Conservation (phyloP, 2,888 invertebrate genomes). For the Dryadula phaetusa region DNA sequence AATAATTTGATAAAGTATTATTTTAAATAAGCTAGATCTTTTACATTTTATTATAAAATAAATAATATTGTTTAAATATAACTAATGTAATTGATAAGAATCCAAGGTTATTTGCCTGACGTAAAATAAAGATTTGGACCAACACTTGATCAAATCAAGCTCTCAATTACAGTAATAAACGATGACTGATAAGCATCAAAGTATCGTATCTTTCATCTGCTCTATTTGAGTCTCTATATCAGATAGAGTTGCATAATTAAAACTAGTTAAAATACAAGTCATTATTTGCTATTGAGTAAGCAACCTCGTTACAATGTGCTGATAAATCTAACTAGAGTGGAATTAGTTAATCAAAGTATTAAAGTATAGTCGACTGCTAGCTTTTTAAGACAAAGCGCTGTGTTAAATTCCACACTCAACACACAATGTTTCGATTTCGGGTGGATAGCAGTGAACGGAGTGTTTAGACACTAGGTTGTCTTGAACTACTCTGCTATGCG, state of each 20-base stretch:
- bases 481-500: too few relatives aligned
- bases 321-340: conserved; percentile 17
- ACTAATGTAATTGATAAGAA: conserved; percentile 51
- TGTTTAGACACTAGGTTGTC: too few relatives aligned
- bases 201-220: conserved; percentile 62
- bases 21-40: too few relatives aligned
- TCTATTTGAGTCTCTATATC: conserved; percentile 70
- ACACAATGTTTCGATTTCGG: too few relatives aligned
- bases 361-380: too few relatives aligned
- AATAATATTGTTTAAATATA: neutral
- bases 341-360: conserved; percentile 24
- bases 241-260: conserved; percentile 59
- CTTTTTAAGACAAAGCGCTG: too few relatives aligned
- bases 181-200: conserved; percentile 46
- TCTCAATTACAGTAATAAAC: conserved; percentile 54
- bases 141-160: conserved; percentile 46
- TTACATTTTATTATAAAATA: too few relatives aligned
- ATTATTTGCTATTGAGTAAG: conserved; percentile 39
- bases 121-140: conserved; percentile 11
- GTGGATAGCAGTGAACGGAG: too few relatives aligned
- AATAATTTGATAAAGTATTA: too few relatives aligned
- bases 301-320: conserved; percentile 15
- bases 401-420: too few relatives aligned
- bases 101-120: conserved; percentile 69
- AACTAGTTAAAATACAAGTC: conserved; percentile 38